These are phyloP conservation scores for Eucera pruinosa DNA, from an alignment of 2,888 invertebrate species.

Conservation along the genomic window DNA sequence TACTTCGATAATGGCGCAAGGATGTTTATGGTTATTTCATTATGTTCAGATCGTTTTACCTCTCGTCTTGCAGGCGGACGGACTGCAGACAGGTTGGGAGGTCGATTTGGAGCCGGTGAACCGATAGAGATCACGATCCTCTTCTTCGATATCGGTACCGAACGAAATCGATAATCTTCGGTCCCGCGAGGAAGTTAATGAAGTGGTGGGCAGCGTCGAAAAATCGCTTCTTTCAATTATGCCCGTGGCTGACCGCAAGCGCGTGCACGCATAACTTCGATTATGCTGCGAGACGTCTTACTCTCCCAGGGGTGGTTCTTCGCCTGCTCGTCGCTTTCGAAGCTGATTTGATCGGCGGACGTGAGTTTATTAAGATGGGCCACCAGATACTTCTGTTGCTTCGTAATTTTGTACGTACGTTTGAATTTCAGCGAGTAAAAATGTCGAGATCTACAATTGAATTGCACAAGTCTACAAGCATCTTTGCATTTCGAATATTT, in stretches of 20 bases:
- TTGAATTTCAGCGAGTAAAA: too few species aligned
- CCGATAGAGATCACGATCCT: constrained; percentile 74
- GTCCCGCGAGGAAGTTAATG: constrained; percentile 74
- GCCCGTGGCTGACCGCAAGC: constrained; percentile 16
- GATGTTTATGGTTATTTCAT: constrained; percentile 75
- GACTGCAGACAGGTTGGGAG: constrained; percentile 54
- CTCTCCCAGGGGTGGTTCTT: neutral
- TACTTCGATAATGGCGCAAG: constrained; percentile 68
- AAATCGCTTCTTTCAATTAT: constrained; percentile 70
- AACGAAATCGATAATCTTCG: constrained; percentile 79
- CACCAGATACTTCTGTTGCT: neutral
- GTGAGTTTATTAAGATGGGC: constrained; percentile 7
- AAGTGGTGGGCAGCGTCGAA: constrained; percentile 61
- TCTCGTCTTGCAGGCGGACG: constrained; percentile 43
- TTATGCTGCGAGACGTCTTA: constrained; percentile 18
- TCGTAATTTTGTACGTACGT: too few species aligned
- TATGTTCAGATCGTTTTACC: constrained; percentile 61
- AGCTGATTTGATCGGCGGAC: neutral
- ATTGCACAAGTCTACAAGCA: too few species aligned
- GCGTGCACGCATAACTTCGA: constrained; percentile 21
- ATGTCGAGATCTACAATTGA: too few species aligned
- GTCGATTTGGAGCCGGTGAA: constrained; percentile 55
- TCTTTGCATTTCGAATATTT: too few species aligned
- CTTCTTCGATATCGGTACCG: constrained; percentile 68
- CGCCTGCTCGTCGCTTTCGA: neutral